Evolutionary conservation across 2,797 vertebrate species (phyloP), one percentile per base, ranked within the genome.

Genomic region (Enoplosus armatus): DNA sequence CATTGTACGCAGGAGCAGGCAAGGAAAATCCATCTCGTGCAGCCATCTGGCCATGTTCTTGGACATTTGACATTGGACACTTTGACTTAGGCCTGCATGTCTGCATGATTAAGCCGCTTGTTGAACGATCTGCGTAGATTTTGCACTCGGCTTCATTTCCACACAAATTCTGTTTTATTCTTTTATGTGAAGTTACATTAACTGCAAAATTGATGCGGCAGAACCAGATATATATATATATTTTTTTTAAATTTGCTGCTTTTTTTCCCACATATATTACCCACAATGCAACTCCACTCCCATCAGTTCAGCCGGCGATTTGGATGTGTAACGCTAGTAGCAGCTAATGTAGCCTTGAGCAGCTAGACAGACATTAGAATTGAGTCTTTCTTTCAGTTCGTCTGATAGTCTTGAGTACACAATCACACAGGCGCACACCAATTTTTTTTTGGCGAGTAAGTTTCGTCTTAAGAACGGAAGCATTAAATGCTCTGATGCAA

Each of bases 401-500:
- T 43, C 4, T 7, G 6, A 18, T 43, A 43, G 41, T 43, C 15
- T 43, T 45, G 8, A 37, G 33, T 56, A 31, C 18, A 5, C 16
- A 56, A 56, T 22, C 29, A 59, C 33, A 22, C 24, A 43, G 20
- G 45, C 1, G 3, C 20, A 48, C 20, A 48, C 18, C n/a, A n/a
- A n/a, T n/a, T n/a, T n/a, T n/a, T n/a, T 27, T 67, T 66, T 27
- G 3, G 26, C 2, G 0, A 22, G 41, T 45, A n/a, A n/a, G n/a
- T 58, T 68, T 59, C n/a, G n/a, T n/a, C n/a, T n/a, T n/a, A n/a
- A n/a, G n/a, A n/a, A n/a, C n/a, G n/a, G n/a, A n/a, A n/a, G n/a
- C 8, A 75, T 59, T 39, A 72, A 62, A 63, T 43, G 43, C 11
- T 78, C 64, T 24, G 33, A 77, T 75, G 60, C 51, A 64, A 41